These are phyloP conservation scores for Bathynomus jamesi DNA, from an alignment of 1,140 invertebrate species.

Conservation along the genomic window DNA sequence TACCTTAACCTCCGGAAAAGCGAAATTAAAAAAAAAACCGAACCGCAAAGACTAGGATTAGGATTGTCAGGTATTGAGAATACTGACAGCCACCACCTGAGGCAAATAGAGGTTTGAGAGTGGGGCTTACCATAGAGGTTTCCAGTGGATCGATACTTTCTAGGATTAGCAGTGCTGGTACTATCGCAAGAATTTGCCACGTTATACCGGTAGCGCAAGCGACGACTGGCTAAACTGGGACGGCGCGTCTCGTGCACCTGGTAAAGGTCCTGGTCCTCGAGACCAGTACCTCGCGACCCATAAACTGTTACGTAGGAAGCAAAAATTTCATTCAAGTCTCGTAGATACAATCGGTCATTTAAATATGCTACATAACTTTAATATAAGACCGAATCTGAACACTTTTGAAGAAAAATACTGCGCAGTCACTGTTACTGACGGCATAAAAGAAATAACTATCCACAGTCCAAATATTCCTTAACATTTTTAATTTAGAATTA, in stretches of 20 bases:
- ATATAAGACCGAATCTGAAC: no score
- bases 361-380: no score
- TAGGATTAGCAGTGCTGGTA: conserved; percentile 18
- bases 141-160: conserved; percentile 34
- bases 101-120: neutral
- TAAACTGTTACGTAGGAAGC: conserved; percentile 23
- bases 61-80: no score
- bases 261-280: conserved; percentile 28
- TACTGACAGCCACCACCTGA: neutral
- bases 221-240: conserved; percentile 24
- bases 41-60: no score
- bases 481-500: no score
- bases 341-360: no score
- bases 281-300: conserved; percentile 27
- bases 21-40: no score
- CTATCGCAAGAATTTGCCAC: conserved; percentile 17
- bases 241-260: conserved; percentile 32
- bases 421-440: no score
- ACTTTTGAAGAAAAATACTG: no score
- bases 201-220: conserved; percentile 13
- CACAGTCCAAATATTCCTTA: no score
- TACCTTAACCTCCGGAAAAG: no score
- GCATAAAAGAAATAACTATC: no score
- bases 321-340: neutral
- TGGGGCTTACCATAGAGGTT: conserved; percentile 35